Conservation (phyloP, 2,797 vertebrate genomes). For the Danio kyathit region DNA sequence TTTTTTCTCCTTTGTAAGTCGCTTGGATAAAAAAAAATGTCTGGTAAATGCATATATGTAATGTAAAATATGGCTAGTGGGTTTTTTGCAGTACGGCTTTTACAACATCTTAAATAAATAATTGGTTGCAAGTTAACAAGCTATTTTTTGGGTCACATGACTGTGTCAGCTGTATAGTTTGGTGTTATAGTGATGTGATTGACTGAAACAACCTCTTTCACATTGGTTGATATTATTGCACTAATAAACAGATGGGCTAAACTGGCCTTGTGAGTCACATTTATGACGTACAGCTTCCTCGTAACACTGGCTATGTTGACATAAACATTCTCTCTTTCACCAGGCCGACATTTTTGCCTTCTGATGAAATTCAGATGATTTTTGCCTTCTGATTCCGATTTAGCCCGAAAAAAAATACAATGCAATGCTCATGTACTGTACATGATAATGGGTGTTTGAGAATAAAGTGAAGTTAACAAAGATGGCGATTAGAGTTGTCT, state of each 20-base stretch:
- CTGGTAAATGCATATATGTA: not conserved
- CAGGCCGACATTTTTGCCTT: not conserved
- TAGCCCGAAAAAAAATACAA: slow-evolving; percentile 1
- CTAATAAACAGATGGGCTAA: slow-evolving; percentile 13
- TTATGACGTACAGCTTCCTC: slow-evolving; percentile 24
- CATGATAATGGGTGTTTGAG: not conserved
- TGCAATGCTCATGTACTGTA: not conserved
- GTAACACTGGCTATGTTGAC: slow-evolving; percentile 7
- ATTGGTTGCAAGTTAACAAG: slow-evolving; percentile 13
- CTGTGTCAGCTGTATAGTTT: slow-evolving; percentile 22
- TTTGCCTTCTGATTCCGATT: not conserved
- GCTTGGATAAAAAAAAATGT: not conserved
- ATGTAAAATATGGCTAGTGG: not conserved
- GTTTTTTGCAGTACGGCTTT: not conserved
- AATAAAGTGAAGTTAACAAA: too few relatives aligned
- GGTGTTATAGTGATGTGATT: slow-evolving; percentile 14
- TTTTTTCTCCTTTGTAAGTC: not conserved
- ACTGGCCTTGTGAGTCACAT: slow-evolving; percentile 14
- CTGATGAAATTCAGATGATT: not conserved
- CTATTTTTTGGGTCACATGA: slow-evolving; percentile 5
- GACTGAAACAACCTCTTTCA: slow-evolving; percentile 35
- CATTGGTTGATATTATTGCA: slow-evolving; percentile 30
- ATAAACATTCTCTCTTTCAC: slow-evolving; percentile 7
- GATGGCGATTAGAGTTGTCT: not conserved
- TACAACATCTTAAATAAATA: slow-evolving; percentile 21